Evolutionary conservation across 2,888 invertebrate species (phyloP), one percentile per base, ranked within the genome.

Genomic region (Nemurella pictetii): DNA sequence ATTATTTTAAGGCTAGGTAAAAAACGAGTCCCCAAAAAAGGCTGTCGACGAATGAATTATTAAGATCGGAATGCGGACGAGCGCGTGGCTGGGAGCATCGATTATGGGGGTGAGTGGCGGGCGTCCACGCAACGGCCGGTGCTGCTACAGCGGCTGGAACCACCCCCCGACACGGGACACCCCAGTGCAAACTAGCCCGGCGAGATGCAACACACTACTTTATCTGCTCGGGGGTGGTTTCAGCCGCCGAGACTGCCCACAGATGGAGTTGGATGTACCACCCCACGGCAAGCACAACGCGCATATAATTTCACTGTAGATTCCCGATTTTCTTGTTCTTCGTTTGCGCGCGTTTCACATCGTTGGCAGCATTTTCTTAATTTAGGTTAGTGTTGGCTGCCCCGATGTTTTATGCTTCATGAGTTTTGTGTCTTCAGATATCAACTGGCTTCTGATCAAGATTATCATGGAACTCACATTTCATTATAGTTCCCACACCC

Each of bases 111-210:
- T n/a, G 5, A 55, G 55, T 55, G 55, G 5, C 15, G 9, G 55
- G 2, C 12, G 55, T 55, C 9, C 55, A 20, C 20, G 5, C 2
- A 1, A 2, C 55, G 55, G 20, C 55, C 55, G 20, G 55, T 55
- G 55, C 55, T 55, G 55, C 85, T 88, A 87, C 87, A 88, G 88
- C 86, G 87, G 86, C 87, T 86, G 87, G 87, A 86, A 36, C 85
- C 75, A 27, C 83, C 80, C 83, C 78, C 78, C 28, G 83, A 77
- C 84, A 36, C n/a, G 28, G 32, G 83, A 77, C 84, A 36, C n/a
- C 30, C 81, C 83, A 20, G 30, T 25, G n/a, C 29, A 15, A 35
- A 35, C 35, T 12, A 35, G 35, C 35, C 12, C 4, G 35, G 12
- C 4, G 35, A 4, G 35, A 35, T 55, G 55, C 20, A 55, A 20